Evolutionary conservation across 92 coral and sea anemone species (phyloP).

Genomic region (Bergia puertoricense): DNA sequence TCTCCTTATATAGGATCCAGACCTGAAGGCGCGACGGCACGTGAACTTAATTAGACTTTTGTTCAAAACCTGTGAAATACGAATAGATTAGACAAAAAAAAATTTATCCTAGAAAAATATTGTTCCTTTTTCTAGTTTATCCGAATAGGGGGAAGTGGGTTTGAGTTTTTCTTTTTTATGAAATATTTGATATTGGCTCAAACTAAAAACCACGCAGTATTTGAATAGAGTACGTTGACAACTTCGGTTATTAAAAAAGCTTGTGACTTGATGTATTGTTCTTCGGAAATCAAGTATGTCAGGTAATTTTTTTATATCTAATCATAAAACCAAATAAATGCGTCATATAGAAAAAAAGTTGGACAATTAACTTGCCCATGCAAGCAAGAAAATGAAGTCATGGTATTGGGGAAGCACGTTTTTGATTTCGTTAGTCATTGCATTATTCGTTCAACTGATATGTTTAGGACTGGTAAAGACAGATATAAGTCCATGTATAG

Average conservation of each 20-base stretch:
- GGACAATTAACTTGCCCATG: not conserved
- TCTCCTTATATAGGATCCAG: not conserved
- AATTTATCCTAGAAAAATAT: not conserved
- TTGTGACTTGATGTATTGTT: not conserved
- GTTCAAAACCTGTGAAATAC: conserved; percentile 18
- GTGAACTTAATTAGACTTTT: not conserved
- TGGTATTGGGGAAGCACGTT: not conserved
- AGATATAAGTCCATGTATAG: not conserved
- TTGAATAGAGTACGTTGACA: not conserved
- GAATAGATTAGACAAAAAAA: not conserved
- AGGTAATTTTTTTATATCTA: not conserved
- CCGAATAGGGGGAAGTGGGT: not conserved
- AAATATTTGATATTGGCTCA: not conserved
- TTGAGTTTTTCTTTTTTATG: too few species aligned
- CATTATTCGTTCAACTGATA: not conserved
- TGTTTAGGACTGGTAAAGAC: not conserved
- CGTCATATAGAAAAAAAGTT: not conserved
- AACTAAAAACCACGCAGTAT: not conserved
- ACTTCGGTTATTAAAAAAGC: too few species aligned
- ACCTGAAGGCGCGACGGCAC: too few species aligned
- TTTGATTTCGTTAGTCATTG: not conserved
- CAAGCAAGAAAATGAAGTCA: not conserved
- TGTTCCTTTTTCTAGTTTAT: not conserved
- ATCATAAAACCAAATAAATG: not conserved
- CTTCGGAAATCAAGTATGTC: not conserved